Conservation (phyloP, 2,888 invertebrate genomes). For the Apotomis capreana region DNA sequence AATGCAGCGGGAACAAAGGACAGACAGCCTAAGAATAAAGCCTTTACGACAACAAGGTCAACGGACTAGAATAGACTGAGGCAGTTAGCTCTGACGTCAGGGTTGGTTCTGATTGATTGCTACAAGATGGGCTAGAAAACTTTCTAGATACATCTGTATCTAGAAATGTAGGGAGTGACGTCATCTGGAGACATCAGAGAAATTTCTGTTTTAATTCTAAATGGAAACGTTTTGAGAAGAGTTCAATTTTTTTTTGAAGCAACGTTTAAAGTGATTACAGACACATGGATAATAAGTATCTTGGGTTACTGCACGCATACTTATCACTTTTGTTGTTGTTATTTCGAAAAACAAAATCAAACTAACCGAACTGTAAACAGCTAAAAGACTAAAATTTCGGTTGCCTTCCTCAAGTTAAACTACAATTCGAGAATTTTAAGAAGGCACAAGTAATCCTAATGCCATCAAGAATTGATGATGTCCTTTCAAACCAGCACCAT, state of each 20-base stretch:
- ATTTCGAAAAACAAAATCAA: too few relatives aligned
- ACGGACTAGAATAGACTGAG: constrained; percentile 21
- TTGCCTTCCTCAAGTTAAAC: too few relatives aligned
- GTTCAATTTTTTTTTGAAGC: too few relatives aligned
- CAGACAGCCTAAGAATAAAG: constrained; percentile 26
- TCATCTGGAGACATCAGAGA: background rate
- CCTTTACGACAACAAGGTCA: constrained; percentile 17
- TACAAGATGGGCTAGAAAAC: constrained; percentile 16
- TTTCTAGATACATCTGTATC: constrained; percentile 2
- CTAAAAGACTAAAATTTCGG: too few relatives aligned
- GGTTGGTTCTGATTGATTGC: constrained; percentile 21
- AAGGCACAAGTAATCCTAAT: too few relatives aligned
- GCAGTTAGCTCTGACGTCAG: constrained; percentile 18
- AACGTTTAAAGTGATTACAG: too few relatives aligned
- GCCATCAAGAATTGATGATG: background rate
- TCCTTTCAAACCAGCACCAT: background rate
- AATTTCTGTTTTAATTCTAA: background rate
- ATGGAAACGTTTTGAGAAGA: too few relatives aligned
- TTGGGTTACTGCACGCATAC: too few relatives aligned
- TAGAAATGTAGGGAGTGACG: background rate
- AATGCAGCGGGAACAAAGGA: constrained; percentile 17
- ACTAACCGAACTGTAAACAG: too few relatives aligned
- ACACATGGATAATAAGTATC: too few relatives aligned
- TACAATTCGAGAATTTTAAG: too few relatives aligned
- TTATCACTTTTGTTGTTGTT: too few relatives aligned